A percentile compares a stretch with the other conserved stretches of the same genome.
Conservation (phyloP, 2,797 vertebrate genomes). For the Phoebastria nigripes region DNA sequence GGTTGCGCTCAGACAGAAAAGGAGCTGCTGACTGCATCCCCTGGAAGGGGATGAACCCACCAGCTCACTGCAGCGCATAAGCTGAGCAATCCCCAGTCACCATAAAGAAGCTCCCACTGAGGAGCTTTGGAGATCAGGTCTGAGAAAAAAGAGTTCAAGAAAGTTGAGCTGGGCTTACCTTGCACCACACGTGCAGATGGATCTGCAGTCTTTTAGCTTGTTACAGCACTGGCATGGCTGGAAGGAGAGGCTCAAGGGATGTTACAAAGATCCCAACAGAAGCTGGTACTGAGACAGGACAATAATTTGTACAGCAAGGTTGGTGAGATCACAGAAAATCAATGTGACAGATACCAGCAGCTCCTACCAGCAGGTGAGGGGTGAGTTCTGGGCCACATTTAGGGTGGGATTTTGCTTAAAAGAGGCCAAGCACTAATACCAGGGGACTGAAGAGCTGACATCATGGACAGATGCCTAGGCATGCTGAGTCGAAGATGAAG, state of each 20-base stretch:
- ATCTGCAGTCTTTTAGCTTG: not conserved
- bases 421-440: not conserved
- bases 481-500: not conserved
- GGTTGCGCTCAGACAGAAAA: not conserved
- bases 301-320: not conserved
- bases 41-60: not conserved
- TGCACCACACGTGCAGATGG: not conserved
- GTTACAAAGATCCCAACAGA: not conserved
- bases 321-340: not conserved
- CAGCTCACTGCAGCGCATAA: not conserved
- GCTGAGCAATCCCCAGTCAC: not conserved
- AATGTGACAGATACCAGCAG: not conserved
- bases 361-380: not conserved
- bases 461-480: constrained; percentile 34
- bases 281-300: not conserved
- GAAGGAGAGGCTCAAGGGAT: not conserved
- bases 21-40: not conserved
- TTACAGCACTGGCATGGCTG: not conserved
- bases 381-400: not conserved
- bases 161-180: not conserved
- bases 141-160: not conserved
- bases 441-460: constrained; percentile 7
- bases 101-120: not conserved
- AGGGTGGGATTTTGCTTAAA: constrained; percentile 1
- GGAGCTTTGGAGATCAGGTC: not conserved